Evolutionary conservation across 2,888 invertebrate species (phyloP).

Genomic region (Epistrophe grossulariae): DNA sequence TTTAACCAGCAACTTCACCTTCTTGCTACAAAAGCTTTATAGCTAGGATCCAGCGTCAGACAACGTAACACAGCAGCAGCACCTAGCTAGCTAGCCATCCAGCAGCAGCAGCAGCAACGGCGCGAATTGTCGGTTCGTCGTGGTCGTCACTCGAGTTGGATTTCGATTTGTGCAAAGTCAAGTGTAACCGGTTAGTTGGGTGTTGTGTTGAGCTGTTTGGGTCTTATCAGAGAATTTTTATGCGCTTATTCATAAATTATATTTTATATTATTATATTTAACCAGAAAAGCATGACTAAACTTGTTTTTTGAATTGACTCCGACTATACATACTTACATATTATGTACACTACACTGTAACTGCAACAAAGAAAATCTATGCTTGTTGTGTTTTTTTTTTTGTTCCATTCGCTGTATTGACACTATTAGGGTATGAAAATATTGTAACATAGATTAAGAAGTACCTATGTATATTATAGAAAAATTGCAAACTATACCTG

Average conservation of each 20-base stretch:
- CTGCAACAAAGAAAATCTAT: slow-evolving; percentile 21
- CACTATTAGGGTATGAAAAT: slow-evolving; percentile 1
- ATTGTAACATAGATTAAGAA: not conserved
- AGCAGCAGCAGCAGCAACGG: slow-evolving; percentile 15
- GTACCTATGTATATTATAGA: too few relatives aligned
- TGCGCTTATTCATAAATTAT: slow-evolving; percentile 74
- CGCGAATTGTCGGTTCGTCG: slow-evolving; percentile 12
- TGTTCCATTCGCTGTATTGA: slow-evolving; percentile 2
- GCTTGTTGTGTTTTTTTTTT: slow-evolving; percentile 21
- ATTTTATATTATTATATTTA: slow-evolving; percentile 57
- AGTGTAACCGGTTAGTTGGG: slow-evolving; percentile 64
- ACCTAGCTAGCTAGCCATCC: not conserved
- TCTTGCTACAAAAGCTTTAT: slow-evolving; percentile 16
- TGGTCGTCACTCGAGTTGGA: not conserved
- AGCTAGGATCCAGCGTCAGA: slow-evolving; percentile 4
- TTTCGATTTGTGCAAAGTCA: slow-evolving; percentile 39
- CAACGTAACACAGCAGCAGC: slow-evolving; percentile 25
- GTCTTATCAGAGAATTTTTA: slow-evolving; percentile 73
- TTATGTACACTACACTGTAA: too few relatives aligned
- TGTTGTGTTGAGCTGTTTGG: slow-evolving; percentile 22
- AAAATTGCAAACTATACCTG: not conserved
- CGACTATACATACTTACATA: not conserved
- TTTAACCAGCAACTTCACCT: slow-evolving; percentile 29
- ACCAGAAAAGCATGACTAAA: slow-evolving; percentile 66
- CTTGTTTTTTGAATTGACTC: slow-evolving; percentile 51